Base-by-base conservation (phyloP, 2,113 vertebrate species). In the Marmota flaviventris region DNA sequence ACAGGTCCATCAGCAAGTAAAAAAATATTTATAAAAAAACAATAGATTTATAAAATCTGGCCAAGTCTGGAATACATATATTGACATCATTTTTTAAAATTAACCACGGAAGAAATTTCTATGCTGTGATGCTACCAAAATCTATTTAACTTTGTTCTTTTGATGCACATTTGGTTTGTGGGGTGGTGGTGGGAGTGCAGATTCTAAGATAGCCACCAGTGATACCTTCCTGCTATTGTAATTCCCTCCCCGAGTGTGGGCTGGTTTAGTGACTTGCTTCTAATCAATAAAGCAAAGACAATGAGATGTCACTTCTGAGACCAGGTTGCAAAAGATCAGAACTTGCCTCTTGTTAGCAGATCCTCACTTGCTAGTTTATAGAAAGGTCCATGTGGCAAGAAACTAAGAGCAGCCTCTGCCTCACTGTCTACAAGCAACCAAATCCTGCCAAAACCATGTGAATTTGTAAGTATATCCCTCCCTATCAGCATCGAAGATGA, bases 1-100 rank as follows among this genome's bases (percentile, higher is more conserved):
- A 45, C 45, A 45, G 45, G 45, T 45, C 45, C 45, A 45, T 45
- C 45, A 45, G 45, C 45, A 45, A 45, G 45, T 45, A 9, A 45
- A 45, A 45, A 45, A 45, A 45, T 8, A 45, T 45, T 45, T 45
- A 45, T 45, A 45, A 45, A 45, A 45, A 45, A 70, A 78, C 48
- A 76, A 69, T 56, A 70, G n/a, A 45, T 84, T 78, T 83, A 73
- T 89, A 37, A 96, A 94, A 25, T 12, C 34, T 85, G 25, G n/a
- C 78, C 69, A 72, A 61, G 63, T 20, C 42, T 77, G 7, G 42
- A 25, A 70, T 16, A 75, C 12, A 58, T 16, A 20, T 20, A 48
- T 39, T 0, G 9, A 32, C n/a, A 34, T n/a, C 3, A 1, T 67
- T 72, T 56, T 89, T 85, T 39, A 51, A 56, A 56, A 58, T 51